Evolutionary conservation across 2,797 vertebrate species (phyloP).

Genomic region (Acanthurus leucopareius): DNA sequence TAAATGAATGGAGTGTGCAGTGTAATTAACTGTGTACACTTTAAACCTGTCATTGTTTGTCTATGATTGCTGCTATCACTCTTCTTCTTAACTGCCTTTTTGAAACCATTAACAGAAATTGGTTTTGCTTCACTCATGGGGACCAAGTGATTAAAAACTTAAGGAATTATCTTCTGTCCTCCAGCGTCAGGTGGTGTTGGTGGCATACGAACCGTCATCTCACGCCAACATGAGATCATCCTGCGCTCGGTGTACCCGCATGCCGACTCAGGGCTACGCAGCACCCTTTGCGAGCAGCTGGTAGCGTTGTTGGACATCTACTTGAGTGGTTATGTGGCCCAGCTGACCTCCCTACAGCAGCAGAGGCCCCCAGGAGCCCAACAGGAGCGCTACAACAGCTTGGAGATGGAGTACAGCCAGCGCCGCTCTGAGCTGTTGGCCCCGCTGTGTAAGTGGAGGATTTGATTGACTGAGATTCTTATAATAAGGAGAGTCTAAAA

Average conservation of each 20-base stretch:
- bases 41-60: too few species aligned
- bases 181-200: conserved; percentile 88
- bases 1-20: too few species aligned
- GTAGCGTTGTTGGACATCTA: conserved; percentile 92
- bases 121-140: too few species aligned
- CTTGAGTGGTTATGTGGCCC: conserved; percentile 90
- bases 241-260: conserved; percentile 92
- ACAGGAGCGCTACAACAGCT: conserved; percentile 89
- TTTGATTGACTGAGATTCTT: too few species aligned
- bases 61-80: too few species aligned
- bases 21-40: too few species aligned
- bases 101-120: too few species aligned
- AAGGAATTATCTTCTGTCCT: not conserved
- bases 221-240: conserved; percentile 89
- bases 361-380: conserved; percentile 72
- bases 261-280: conserved; percentile 90
- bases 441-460: conserved; percentile 89
- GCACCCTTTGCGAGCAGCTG: conserved; percentile 91
- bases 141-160: too few species aligned
- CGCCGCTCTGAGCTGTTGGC: conserved; percentile 90
- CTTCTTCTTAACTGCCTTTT: too few species aligned
- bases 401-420: conserved; percentile 94
- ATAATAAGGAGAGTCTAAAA: too few species aligned
- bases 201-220: conserved; percentile 85
- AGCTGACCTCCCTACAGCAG: conserved; percentile 91